Evolutionary conservation across 2,113 vertebrate genomes (phyloP).

Genomic region (Trogon melanurus): DNA sequence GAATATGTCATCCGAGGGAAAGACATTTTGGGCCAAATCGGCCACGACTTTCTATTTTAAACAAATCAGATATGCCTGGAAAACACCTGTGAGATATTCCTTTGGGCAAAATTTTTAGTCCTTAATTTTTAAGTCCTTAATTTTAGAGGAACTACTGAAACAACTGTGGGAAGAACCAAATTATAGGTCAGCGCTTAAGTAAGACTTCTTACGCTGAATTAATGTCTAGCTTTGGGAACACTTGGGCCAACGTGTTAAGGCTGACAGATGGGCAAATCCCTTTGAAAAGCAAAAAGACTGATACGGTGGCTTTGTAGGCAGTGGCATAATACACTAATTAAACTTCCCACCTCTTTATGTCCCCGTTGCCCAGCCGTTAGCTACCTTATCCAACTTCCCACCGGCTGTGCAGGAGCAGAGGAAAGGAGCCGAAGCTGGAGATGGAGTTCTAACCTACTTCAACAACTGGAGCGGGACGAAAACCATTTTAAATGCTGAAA

Average conservation of each 20-base stretch:
- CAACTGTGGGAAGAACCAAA: not conserved
- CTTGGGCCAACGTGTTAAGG: accelerated
- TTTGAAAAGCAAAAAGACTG: not conserved
- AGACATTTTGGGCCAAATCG: not conserved
- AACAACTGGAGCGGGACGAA: not conserved
- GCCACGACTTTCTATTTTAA: not conserved
- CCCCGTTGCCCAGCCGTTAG: not conserved
- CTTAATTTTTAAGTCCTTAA: not conserved
- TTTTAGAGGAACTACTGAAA: not conserved
- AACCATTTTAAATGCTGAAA: not conserved
- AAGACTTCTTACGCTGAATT: not conserved
- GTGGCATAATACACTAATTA: not conserved
- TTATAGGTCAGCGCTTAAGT: not conserved
- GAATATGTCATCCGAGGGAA: not conserved
- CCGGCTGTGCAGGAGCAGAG: not conserved
- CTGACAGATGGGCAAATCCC: not conserved
- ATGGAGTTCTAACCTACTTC: not conserved
- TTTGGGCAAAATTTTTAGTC: not conserved
- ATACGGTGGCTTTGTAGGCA: not conserved
- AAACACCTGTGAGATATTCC: not conserved
- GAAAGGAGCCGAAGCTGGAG: not conserved
- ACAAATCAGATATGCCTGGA: not conserved
- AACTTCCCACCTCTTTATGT: not conserved
- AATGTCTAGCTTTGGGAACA: not conserved
- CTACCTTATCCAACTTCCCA: not conserved